These are phyloP conservation scores for Circaetus cinerascens DNA, from an alignment of 2,113 vertebrate species.

Conservation along the genomic window DNA sequence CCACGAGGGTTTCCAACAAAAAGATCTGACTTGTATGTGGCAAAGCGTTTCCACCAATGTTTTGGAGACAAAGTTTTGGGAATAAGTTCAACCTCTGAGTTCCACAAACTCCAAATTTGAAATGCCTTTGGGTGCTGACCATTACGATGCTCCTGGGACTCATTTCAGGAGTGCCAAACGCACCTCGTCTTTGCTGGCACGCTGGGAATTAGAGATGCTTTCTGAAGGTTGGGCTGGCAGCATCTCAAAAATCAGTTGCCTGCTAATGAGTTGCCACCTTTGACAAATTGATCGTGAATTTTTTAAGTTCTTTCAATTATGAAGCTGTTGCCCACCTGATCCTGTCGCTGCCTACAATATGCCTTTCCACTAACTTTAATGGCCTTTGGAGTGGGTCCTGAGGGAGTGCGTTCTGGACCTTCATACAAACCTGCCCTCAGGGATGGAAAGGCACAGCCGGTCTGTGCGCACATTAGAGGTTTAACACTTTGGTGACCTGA, in stretches of 20 bases:
- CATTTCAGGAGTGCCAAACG: background rate
- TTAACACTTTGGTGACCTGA: background rate
- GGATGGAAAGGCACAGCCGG: background rate
- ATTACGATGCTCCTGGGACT: rapidly evolving
- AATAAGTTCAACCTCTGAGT: background rate
- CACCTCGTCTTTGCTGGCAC: background rate
- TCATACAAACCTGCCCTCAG: background rate
- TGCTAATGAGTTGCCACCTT: background rate
- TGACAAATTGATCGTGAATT: background rate
- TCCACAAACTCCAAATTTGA: background rate
- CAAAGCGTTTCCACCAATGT: background rate
- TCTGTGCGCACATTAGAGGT: background rate
- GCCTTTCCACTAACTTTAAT: background rate
- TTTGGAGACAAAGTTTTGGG: background rate
- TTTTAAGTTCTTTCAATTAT: background rate
- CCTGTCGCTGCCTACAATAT: background rate
- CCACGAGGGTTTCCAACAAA: background rate
- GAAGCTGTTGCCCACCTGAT: background rate
- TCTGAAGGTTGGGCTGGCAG: background rate
- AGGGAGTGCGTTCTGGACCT: background rate
- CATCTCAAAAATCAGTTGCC: background rate
- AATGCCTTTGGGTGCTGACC: background rate
- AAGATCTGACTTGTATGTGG: background rate
- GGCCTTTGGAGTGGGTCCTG: background rate
- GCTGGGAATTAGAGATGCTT: background rate